Conservation (phyloP, 2,888 invertebrate genomes). For the Smittia aterrima region DNA sequence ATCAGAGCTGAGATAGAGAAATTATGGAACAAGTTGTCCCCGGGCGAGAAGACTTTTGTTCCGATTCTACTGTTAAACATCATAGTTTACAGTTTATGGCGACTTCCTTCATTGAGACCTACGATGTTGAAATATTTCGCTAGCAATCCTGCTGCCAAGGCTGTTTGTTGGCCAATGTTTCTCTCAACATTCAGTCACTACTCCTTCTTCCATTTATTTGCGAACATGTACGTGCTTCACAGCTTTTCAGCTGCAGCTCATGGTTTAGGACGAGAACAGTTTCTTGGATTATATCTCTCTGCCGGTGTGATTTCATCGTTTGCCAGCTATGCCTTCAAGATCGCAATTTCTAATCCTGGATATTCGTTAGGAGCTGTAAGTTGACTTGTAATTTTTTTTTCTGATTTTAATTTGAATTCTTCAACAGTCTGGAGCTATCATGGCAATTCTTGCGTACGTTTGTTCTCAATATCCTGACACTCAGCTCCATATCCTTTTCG, state of each 20-base stretch:
- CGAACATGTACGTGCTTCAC: conserved; percentile 95
- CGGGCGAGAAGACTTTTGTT: conserved; percentile 74
- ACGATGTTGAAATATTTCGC: conserved; percentile 83
- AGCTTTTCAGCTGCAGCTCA: conserved; percentile 70
- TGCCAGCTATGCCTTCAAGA: conserved; percentile 78
- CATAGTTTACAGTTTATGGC: conserved; percentile 80
- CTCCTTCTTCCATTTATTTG: conserved; percentile 77
- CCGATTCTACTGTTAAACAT: conserved; percentile 77
- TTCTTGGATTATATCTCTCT: conserved; percentile 83
- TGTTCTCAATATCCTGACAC: conserved; percentile 87
- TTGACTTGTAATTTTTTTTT: conserved; percentile 29
- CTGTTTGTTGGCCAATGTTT: conserved; percentile 82
- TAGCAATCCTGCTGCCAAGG: conserved; percentile 72
- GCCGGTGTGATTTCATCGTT: conserved; percentile 86
- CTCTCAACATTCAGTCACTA: conserved; percentile 95
- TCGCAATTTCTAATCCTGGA: conserved; percentile 64
- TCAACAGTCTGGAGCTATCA: conserved; percentile 90
- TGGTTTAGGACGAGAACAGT: conserved; percentile 86
- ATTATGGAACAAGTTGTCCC: conserved; percentile 72
- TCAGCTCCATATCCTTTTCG: conserved; percentile 81
- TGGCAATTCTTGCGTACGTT: conserved; percentile 82
- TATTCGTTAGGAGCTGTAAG: conserved; percentile 91
- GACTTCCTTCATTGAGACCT: conserved; percentile 66
- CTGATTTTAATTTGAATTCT: conserved; percentile 45
- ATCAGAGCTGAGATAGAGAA: conserved; percentile 48